A percentile compares a stretch with the other conserved stretches of the same genome.
Evolutionary conservation across 2,888 invertebrate species (phyloP).

Genomic region (Agrotis clavis): DNA sequence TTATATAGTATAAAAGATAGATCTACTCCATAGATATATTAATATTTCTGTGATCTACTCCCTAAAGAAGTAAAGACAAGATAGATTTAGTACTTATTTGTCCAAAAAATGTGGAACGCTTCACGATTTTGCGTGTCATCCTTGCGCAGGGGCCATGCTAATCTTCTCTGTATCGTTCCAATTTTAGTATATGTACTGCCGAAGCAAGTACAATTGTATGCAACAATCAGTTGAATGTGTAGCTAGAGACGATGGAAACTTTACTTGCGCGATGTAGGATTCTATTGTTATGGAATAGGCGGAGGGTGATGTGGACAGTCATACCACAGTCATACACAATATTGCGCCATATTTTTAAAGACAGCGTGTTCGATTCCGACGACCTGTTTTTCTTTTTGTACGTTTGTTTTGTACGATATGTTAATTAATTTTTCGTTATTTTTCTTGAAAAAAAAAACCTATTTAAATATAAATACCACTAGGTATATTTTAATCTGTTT

Average conservation of each 20-base stretch:
- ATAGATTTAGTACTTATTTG: too few species aligned
- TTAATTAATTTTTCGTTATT: too few species aligned
- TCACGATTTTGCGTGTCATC: conserved; percentile 80
- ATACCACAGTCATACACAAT: neutral
- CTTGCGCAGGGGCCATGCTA: conserved; percentile 81
- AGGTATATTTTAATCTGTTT: too few species aligned
- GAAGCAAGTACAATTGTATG: conserved; percentile 72
- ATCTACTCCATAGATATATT: too few species aligned
- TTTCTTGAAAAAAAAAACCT: too few species aligned
- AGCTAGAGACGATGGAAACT: conserved; percentile 14
- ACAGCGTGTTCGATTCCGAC: neutral
- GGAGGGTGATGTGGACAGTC: neutral
- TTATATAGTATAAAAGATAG: too few species aligned
- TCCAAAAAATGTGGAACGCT: conserved; percentile 49
- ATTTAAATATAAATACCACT: too few species aligned
- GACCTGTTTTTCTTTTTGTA: neutral
- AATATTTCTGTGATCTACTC: too few species aligned
- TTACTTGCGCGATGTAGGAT: conserved; percentile 39
- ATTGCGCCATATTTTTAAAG: neutral
- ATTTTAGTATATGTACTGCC: conserved; percentile 82
- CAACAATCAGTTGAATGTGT: conserved; percentile 19
- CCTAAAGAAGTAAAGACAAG: too few species aligned
- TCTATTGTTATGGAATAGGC: neutral
- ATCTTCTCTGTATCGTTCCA: conserved; percentile 78
- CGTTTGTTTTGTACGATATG: neutral